Evolutionary conservation across 2,888 invertebrate species (phyloP).

Genomic region (Callyntrura guangdongensis): DNA sequence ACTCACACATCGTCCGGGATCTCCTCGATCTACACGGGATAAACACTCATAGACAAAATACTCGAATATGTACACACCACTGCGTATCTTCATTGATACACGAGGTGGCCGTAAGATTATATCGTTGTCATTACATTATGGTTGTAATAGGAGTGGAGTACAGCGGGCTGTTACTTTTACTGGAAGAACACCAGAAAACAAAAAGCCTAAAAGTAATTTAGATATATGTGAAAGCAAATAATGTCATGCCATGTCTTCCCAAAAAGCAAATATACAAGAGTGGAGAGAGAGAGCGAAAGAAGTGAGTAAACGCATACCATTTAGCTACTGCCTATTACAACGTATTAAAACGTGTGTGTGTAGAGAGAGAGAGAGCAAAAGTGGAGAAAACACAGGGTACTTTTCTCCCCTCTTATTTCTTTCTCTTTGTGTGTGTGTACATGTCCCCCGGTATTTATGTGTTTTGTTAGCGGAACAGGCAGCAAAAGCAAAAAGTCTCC

Average conservation of each 20-base stretch:
- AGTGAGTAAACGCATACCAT: slow-evolving; percentile 10
- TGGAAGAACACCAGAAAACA: slow-evolving; percentile 24
- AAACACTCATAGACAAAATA: slow-evolving; percentile 22
- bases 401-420: slow-evolving; percentile 17
- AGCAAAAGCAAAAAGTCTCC: slow-evolving; percentile 54
- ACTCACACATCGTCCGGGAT: not conserved
- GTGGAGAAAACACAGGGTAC: slow-evolving; percentile 46
- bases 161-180: not conserved
- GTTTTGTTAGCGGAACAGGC: slow-evolving; percentile 69
- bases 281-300: not conserved
- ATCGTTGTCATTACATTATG: slow-evolving; percentile 46
- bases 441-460: slow-evolving; percentile 70
- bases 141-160: slow-evolving; percentile 16
- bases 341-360: too few relatives aligned
- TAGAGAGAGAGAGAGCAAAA: not conserved
- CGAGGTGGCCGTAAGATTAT: slow-evolving; percentile 41
- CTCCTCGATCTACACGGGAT: not conserved
- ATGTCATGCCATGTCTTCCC: slow-evolving; percentile 63
- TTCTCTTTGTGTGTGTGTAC: not conserved
- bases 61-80: not conserved
- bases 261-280: slow-evolving; percentile 57
- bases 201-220: slow-evolving; percentile 65
- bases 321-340: too few relatives aligned
- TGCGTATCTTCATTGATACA: slow-evolving; percentile 13
- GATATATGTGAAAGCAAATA: slow-evolving; percentile 69